A percentile compares a stretch with the other conserved stretches of the same genome.
Evolutionary conservation across 2,888 invertebrate species (phyloP).

Genomic region (Xanthorhoe spadicearia): DNA sequence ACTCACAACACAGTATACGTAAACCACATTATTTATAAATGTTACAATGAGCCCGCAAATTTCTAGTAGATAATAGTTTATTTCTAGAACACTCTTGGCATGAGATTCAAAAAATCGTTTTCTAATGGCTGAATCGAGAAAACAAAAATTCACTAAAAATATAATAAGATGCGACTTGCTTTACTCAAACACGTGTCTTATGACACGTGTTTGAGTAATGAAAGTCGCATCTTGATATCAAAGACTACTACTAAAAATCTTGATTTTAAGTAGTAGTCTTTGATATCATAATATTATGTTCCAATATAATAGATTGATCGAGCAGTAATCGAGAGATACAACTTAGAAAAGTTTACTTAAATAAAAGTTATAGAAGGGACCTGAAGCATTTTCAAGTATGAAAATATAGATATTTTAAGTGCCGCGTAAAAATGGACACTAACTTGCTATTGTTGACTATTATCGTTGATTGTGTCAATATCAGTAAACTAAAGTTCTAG

Average conservation of each 20-base stretch:
- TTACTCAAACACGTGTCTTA: background rate
- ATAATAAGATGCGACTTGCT: background rate
- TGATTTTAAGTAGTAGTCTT: no score
- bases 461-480: background rate
- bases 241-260: no score
- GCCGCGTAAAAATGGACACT: no score
- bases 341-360: background rate
- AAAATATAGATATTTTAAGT: no score
- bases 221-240: background rate
- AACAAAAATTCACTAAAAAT: background rate
- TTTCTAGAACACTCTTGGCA: slow-evolving; percentile 22
- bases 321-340: no score
- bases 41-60: no score
- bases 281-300: no score
- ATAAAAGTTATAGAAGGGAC: no score
- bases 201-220: background rate
- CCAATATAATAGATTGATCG: no score
- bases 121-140: background rate
- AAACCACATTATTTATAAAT: background rate
- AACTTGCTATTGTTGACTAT: no score
- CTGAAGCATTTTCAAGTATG: no score
- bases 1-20: background rate
- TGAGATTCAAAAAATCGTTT: slow-evolving; percentile 7
- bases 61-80: background rate
- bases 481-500: background rate